Percentiles rank a stretch among this genome's conserved stretches.
phyloP scores from a whole-genome alignment of 2,797 vertebrate species.

The Scolopax rusticola region DNA sequence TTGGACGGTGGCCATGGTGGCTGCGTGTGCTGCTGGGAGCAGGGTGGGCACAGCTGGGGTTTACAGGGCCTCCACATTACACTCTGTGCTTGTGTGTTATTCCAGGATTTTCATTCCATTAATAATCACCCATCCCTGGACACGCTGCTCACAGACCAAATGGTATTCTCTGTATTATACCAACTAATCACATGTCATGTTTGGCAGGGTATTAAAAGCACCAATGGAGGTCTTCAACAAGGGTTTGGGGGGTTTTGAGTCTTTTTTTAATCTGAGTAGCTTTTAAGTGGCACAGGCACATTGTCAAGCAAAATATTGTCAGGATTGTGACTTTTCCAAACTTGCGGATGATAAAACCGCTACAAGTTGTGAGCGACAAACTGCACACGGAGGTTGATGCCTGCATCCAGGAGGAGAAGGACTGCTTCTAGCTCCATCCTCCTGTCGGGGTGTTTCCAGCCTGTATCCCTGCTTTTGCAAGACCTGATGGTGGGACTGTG shows the following conservation, averaged over 20 bases:
- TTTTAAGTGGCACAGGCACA: neutral
- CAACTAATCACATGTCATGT: conserved; percentile 6
- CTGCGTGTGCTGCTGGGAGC: neutral
- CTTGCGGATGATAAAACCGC: neutral
- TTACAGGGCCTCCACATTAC: neutral
- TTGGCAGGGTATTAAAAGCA: conserved; percentile 59
- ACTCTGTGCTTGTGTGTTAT: fast-evolving
- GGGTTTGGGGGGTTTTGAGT: fast-evolving
- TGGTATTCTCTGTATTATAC: neutral
- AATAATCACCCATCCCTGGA: neutral
- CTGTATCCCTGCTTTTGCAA: neutral
- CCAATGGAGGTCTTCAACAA: neutral
- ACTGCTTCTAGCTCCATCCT: neutral
- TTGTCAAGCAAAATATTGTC: conserved; percentile 3
- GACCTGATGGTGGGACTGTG: neutral
- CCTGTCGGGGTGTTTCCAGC: neutral
- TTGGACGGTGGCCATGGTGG: fast-evolving
- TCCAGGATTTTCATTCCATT: neutral
- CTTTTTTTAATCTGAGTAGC: conserved; percentile 12
- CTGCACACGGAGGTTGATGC: neutral
- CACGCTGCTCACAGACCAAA: fast-evolving
- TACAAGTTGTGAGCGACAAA: neutral
- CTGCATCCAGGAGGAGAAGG: neutral
- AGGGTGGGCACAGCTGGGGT: neutral
- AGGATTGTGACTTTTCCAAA: conserved; percentile 6